Evolutionary conservation across 1,140 invertebrate species (phyloP).

Genomic region (Brachionus rotundiformis): DNA sequence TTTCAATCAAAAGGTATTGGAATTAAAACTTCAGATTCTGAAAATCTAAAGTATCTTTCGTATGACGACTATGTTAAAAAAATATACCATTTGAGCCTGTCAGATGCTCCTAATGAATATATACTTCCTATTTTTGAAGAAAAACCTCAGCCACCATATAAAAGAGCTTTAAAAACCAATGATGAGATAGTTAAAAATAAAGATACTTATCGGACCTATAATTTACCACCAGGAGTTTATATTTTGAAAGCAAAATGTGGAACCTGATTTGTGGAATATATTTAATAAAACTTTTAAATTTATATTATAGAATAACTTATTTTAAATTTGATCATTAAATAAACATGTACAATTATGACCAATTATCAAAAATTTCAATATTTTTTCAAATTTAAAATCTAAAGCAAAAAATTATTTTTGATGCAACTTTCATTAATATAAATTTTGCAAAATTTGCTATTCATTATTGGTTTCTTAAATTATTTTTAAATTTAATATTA

Average conservation of each 20-base stretch:
- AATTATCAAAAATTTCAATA: no score
- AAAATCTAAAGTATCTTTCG: background rate
- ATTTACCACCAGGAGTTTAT: background rate
- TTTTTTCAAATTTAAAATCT: no score
- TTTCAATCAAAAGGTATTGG: background rate
- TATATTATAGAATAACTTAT: no score
- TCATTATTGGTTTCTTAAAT: no score
- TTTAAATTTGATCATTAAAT: no score
- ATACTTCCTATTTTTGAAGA: background rate
- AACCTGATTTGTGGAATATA: background rate
- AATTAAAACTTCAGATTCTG: background rate
- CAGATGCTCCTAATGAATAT: background rate
- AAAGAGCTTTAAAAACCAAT: background rate
- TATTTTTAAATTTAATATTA: no score
- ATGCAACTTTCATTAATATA: no score
- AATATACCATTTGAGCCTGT: background rate
- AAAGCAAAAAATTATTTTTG: no score
- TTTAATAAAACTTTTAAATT: no score
- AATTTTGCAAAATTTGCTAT: no score
- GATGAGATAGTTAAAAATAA: background rate
- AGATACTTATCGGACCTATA: background rate
- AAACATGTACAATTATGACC: no score
- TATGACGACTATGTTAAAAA: background rate
- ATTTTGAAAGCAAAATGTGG: background rate
- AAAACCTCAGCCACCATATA: background rate